Evolutionary conservation across 2,888 invertebrate genomes (phyloP).

Genomic region (Pilophorus perplexus): DNA sequence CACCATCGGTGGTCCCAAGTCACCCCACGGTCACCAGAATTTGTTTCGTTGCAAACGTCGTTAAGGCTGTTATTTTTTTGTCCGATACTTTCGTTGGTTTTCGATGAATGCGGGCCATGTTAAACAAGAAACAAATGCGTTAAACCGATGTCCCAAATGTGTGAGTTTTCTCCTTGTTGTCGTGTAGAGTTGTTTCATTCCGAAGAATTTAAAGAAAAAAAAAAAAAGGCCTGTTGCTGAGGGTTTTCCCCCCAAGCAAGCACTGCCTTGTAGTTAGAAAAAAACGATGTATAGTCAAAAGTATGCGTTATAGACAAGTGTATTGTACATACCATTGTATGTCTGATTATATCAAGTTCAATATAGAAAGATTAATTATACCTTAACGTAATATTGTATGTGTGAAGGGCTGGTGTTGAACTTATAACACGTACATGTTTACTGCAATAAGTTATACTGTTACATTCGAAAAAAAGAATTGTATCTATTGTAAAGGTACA

Average conservation of each 20-base stretch:
- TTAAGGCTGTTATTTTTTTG: too few relatives aligned
- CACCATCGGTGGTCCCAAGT: too few relatives aligned
- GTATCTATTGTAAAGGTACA: neutral
- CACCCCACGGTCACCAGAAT: too few relatives aligned
- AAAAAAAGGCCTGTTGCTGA: conserved; percentile 16
- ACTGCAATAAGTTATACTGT: conserved; percentile 31
- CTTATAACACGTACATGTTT: conserved; percentile 21
- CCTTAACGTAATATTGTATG: conserved; percentile 19
- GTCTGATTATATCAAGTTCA: too few relatives aligned
- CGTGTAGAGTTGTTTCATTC: too few relatives aligned
- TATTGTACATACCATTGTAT: conserved; percentile 20
- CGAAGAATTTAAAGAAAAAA: neutral
- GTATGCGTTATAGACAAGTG: conserved; percentile 2
- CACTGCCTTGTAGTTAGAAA: conserved; percentile 15
- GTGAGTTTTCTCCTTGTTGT: neutral
- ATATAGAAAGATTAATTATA: conserved; percentile 2
- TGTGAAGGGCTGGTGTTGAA: neutral
- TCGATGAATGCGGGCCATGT: neutral
- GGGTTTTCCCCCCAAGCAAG: conserved; percentile 6
- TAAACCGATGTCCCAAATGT: neutral
- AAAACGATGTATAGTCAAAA: conserved; percentile 22
- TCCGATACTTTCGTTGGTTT: too few relatives aligned
- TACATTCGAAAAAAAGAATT: conserved; percentile 11
- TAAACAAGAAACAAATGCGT: neutral
- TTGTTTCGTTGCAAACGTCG: too few relatives aligned